Conservation (phyloP, 2,797 vertebrate species). For the Oceanodroma leucorhoa region DNA sequence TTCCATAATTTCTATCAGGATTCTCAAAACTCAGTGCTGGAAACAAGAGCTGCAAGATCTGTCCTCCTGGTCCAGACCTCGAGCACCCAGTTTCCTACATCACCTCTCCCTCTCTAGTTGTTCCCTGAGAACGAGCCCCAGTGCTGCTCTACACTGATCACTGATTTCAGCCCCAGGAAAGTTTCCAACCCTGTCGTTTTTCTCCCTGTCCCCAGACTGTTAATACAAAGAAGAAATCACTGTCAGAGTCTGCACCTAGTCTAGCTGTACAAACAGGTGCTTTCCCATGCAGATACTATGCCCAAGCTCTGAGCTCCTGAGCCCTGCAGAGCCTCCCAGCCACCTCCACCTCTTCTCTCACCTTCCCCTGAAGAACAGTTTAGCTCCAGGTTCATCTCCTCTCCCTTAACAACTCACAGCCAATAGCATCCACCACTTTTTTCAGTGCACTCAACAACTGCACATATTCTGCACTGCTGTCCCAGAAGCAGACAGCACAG, state of each 20-base stretch:
- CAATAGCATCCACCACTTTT: no score
- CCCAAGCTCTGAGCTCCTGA: background rate
- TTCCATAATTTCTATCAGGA: background rate
- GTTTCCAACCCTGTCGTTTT: fast-evolving
- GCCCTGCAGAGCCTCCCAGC: background rate
- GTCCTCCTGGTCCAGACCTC: background rate
- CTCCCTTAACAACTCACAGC: background rate
- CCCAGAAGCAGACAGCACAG: background rate
- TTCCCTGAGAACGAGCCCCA: background rate
- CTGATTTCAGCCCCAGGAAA: background rate
- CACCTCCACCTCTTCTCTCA: background rate
- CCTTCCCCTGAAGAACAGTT: background rate
- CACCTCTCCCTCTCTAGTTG: background rate
- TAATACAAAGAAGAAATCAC: background rate
- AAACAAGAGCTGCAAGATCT: background rate
- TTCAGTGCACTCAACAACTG: background rate
- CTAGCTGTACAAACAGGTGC: background rate
- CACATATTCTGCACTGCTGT: fast-evolving
- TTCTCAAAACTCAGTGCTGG: background rate
- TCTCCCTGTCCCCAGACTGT: background rate
- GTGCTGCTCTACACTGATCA: background rate
- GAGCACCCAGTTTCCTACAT: background rate
- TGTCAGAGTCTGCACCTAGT: fast-evolving
- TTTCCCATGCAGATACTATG: background rate
- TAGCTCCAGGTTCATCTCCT: background rate